These are phyloP conservation scores for rat (Rattus norvegicus) DNA, from an alignment of 2,113 vertebrate species.

Conservation along the genomic window DNA sequence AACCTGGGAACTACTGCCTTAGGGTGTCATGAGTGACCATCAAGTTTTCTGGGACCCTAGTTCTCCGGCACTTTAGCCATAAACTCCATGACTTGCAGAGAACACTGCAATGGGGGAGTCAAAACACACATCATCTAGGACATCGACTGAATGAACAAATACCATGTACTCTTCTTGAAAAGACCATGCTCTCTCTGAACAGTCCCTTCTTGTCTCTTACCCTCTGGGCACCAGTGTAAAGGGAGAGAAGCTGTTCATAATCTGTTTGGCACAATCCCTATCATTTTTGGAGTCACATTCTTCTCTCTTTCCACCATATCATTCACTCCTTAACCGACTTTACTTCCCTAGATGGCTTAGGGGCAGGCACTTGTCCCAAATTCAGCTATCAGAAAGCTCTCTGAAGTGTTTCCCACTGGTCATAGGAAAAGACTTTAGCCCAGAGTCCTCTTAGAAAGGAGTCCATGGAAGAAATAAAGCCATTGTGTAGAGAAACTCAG, in stretches of 20 bases:
- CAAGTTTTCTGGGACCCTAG: neutral
- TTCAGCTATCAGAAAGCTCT: neutral
- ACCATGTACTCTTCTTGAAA: neutral
- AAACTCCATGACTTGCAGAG: neutral
- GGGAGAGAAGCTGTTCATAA: neutral
- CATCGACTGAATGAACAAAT: constrained; percentile 71
- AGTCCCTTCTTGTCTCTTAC: neutral
- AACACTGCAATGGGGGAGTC: no score
- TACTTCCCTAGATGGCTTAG: neutral
- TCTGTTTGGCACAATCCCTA: neutral
- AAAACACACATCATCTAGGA: constrained; percentile 71
- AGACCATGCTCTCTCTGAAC: neutral
- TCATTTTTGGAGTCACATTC: neutral
- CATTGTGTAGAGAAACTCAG: neutral
- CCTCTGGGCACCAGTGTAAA: neutral
- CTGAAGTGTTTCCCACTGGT: neutral
- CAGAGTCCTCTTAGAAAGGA: neutral
- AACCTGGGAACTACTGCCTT: neutral
- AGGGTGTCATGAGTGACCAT: neutral
- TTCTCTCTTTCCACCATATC: neutral
- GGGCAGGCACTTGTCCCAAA: neutral
- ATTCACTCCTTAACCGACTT: neutral
- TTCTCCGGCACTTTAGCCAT: neutral
- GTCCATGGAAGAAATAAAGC: neutral
- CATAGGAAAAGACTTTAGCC: neutral